Percentiles rank a stretch among this genome's conserved stretches.
Conservation (phyloP, 1,140 invertebrate genomes). For the Drepana arcuata region DNA sequence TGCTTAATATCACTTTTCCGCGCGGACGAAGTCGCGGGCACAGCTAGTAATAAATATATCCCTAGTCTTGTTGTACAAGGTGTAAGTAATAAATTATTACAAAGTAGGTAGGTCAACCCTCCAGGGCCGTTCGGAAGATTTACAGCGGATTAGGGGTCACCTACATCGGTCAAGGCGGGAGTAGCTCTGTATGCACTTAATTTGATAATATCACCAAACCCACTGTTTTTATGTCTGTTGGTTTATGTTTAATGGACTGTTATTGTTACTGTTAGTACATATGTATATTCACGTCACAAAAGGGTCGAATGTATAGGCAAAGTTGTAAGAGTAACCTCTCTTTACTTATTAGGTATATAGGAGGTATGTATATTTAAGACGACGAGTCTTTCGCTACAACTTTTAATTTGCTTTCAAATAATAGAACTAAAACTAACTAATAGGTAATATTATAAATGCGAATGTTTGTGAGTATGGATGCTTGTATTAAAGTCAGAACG, state of each 20-base stretch:
- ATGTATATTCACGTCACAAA: too few species aligned
- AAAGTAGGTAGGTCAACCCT: slow-evolving; percentile 57
- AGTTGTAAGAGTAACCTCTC: too few species aligned
- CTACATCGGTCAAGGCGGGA: slow-evolving; percentile 61
- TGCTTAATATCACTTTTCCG: too few species aligned
- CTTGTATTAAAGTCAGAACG: too few species aligned
- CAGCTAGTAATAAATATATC: too few species aligned
- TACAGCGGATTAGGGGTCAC: slow-evolving; percentile 68
- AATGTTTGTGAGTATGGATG: neutral
- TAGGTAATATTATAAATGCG: neutral
- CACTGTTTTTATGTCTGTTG: slow-evolving; percentile 5
- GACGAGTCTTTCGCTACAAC: too few species aligned
- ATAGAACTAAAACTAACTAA: too few species aligned
- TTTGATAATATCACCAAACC: slow-evolving; percentile 46
- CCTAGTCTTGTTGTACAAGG: slow-evolving; percentile 46
- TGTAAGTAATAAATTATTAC: slow-evolving; percentile 63
- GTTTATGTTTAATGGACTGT: neutral
- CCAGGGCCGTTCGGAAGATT: slow-evolving; percentile 43
- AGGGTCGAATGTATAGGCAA: too few species aligned
- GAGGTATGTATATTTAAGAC: too few species aligned
- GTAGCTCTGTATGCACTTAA: slow-evolving; percentile 54
- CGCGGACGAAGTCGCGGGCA: too few species aligned
- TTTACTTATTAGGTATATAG: too few species aligned
- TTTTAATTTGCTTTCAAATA: too few species aligned
- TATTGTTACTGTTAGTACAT: neutral